Percentiles rank a stretch among this genome's conserved stretches.
Conservation (phyloP, 2,888 invertebrate genomes). For the Glyphotaelius pellucidus region DNA sequence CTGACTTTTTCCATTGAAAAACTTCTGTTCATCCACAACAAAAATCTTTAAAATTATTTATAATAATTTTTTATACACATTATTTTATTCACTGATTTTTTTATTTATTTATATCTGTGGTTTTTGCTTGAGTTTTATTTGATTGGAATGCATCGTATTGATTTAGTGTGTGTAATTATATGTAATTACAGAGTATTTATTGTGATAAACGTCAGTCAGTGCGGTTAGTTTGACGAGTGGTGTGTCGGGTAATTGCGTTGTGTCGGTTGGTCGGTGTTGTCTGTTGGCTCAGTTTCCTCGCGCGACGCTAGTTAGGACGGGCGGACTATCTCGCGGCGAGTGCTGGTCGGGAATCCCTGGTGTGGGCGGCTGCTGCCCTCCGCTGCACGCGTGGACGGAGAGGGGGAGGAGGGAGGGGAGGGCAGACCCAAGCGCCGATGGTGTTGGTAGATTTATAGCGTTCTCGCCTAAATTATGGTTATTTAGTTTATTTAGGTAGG, state of each 20-base stretch:
- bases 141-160: neutral
- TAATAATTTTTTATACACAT: neutral
- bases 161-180: neutral
- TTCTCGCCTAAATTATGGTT: neutral
- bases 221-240: neutral
- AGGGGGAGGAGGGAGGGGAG: conserved; percentile 17
- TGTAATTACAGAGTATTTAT: neutral
- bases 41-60: too few relatives aligned
- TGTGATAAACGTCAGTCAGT: conserved; percentile 18
- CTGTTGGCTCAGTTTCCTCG: conserved; percentile 25
- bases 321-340: conserved; percentile 49
- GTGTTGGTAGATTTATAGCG: neutral
- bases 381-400: neutral
- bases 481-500: neutral
- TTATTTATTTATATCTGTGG: neutral
- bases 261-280: neutral
- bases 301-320: conserved; percentile 43
- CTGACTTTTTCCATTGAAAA: conserved; percentile 19
- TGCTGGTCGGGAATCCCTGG: conserved; percentile 37
- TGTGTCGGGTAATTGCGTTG: neutral
- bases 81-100: neutral
- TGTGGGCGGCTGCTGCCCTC: conserved; percentile 34
- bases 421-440: conserved; percentile 50
- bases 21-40: neutral
- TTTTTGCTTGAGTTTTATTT: neutral